Evolutionary conservation across 2,888 invertebrate species (phyloP), one percentile per base, ranked within the genome.

Genomic region (Acrobasis repandana): DNA sequence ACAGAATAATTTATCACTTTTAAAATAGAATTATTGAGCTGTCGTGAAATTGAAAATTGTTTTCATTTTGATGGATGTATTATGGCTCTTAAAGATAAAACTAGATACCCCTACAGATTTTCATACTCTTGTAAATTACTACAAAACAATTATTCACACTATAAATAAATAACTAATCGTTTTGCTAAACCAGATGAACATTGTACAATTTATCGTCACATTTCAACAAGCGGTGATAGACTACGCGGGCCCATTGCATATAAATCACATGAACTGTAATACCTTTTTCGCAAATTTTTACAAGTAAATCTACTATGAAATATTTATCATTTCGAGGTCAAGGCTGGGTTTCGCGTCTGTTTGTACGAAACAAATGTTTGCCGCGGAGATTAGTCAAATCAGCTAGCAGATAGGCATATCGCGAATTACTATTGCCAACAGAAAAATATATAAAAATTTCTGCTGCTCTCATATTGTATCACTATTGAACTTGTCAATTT

Each of bases 271-370:
- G 28, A 28, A 14, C 48, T 14, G 9, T 47, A 15, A 9, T 11
- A 9, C 14, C 16, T 49, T n/a, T 54, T 36, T 18, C 36, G 16
- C 34, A 16, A 16, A 28, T 15, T 51, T 34, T 15, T n/a, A 33
- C 51, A 54, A 20, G 38, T 54, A 18, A 9, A 54, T 43, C 20
- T 5, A 20, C 11, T 10, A 38, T 54, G 14, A 20, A 54, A 54
- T 54, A 54, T 54, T 54, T 54, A 54, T 54, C 18, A 20, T 16
- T 16, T 38, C 54, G 54, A 54, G 54, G 54, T 54, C 54, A 54
- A 54, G 54, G 54, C 54, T 36, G 15, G 48, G 18, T 48, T 4
- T 50, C 50, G 9, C 33, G 51, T 11, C 16, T 54, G 54, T 50
- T 50, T 50, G 28, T 14, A 33, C 38, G n/a, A 43, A 43, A 43